Conservation (phyloP, 2,888 invertebrate species). For the Lepidochrysops patricia region DNA sequence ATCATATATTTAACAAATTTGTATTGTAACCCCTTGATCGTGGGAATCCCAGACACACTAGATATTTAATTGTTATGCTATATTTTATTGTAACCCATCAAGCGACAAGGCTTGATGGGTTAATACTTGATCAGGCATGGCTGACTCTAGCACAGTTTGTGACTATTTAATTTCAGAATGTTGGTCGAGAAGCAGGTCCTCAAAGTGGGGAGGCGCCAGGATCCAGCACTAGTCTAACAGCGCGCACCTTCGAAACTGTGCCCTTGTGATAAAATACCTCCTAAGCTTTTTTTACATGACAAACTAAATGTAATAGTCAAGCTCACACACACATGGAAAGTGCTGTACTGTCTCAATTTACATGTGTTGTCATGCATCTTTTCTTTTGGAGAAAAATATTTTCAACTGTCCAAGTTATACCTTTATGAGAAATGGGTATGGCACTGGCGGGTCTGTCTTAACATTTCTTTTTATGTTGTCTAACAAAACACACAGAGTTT, state of each 20-base stretch:
- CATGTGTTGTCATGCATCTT: conserved; percentile 51
- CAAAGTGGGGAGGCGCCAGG: conserved; percentile 78
- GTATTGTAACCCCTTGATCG: no score
- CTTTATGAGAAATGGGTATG: conserved; percentile 44
- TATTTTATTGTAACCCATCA: no score
- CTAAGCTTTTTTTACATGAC: conserved; percentile 48
- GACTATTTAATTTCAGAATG: conserved; percentile 41
- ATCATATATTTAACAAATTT: no score
- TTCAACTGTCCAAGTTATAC: conserved; percentile 50
- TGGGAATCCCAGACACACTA: no score
- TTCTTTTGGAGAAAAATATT: conserved; percentile 44
- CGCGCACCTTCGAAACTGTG: conserved; percentile 57
- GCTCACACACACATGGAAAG: conserved; percentile 19
- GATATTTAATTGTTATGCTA: no score
- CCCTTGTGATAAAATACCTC: conserved; percentile 63
- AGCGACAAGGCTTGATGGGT: no score
- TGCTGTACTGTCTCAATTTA: conserved; percentile 12
- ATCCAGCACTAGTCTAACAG: conserved; percentile 67
- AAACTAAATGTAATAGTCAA: conserved; percentile 38
- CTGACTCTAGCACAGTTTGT: background rate
- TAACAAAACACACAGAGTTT: conserved; percentile 22
- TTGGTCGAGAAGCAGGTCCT: conserved; percentile 70
- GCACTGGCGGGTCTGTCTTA: conserved; percentile 37
- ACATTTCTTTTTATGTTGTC: conserved; percentile 34
- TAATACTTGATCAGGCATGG: no score